Evolutionary conservation across 2,888 invertebrate species (phyloP), one percentile per base, ranked within the genome.

Genomic region (Drosophila stalkeri): DNA sequence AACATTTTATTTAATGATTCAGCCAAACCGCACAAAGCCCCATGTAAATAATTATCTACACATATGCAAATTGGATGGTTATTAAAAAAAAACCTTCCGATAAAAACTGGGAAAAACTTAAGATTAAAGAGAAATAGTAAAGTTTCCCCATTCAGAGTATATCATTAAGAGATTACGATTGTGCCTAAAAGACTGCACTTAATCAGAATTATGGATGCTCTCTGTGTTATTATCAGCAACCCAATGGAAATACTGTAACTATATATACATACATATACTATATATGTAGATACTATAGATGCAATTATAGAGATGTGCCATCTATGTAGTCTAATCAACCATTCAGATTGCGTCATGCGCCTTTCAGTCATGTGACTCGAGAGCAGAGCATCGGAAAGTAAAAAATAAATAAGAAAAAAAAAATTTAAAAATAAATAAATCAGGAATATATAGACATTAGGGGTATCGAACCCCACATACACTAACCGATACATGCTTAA

Each of bases 271-370:
- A 18, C 7, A 51, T 43, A 39, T 59, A 47, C 14, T 59, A 18
- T 18, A 44, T 54, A 18, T 18, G 39, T 54, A 55, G 55, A 27
- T 27, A 44, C 23, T 39, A 49, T 16, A 5, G 27, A 20, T 12
- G 6, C 33, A 9, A n/a, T 20, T 39, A 44, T 66, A 14, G 49
- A 46, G 51, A 51, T 18, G 33, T 51, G 51, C 35, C 16, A 27
- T 43, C 39, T 51, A 57, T 11, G 27, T 41, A 55, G 62, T 55
- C 71, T 71, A 71, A 75, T 75, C 71, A 75, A 59, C 59, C 59
- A 37, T 46, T 57, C 31, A 35, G 59, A 77, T 82, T 75, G 77
- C 80, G 85, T 85, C 85, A 82, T 74, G 46, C 59, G 47, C 16
- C 44, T 71, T 63, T 66, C 31, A 52, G 68, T 81, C 67, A 76